Conservation (phyloP, 1,140 invertebrate genomes). For the Anadara kagoshimensis region DNA sequence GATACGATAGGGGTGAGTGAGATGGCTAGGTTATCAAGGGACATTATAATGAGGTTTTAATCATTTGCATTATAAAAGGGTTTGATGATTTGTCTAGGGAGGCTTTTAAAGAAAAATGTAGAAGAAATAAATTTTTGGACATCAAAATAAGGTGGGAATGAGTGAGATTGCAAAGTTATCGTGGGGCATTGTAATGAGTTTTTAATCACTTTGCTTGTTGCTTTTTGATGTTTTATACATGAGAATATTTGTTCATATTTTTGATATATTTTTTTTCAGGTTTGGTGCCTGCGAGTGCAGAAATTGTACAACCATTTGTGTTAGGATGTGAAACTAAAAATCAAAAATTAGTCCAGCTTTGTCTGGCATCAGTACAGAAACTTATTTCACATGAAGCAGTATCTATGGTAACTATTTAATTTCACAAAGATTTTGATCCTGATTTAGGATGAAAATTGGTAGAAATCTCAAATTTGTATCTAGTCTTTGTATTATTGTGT, state of each 20-base stretch:
- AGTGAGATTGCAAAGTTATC: too few species aligned
- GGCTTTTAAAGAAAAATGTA: too few species aligned
- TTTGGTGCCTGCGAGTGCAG: constrained; percentile 75
- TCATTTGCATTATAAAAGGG: too few species aligned
- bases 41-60: too few species aligned
- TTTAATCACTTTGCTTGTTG: too few species aligned
- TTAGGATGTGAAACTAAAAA: constrained; percentile 99
- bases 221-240: neutral
- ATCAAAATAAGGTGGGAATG: too few species aligned
- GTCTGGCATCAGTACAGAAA: constrained; percentile 88
- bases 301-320: constrained; percentile 97
- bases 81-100: too few species aligned
- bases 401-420: constrained; percentile 73
- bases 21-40: too few species aligned
- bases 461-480: neutral
- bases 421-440: neutral
- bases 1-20: too few species aligned
- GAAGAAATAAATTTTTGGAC: too few species aligned
- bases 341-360: constrained; percentile 95
- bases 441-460: neutral
- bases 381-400: constrained; percentile 78
- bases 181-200: too few species aligned
- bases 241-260: neutral
- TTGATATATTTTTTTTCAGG: constrained; percentile 62
- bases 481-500: neutral